Base-by-base conservation (phyloP, 2,113 vertebrate species). In the Microcebus ravelobensis region DNA sequence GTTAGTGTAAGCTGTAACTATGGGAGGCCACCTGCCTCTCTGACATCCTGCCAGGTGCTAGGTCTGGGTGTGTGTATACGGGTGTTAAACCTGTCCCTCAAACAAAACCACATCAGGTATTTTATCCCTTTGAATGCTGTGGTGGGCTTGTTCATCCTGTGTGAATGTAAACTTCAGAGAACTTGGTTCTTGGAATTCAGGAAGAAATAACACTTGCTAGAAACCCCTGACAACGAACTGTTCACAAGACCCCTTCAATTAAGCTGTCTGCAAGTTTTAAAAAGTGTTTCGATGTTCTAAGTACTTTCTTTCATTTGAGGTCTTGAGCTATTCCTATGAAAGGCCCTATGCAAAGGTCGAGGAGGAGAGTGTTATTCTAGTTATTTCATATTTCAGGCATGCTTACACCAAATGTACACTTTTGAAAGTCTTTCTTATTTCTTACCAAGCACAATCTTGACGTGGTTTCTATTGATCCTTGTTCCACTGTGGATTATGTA, bases 191-290 rank as follows among this genome's bases (percentile, higher is more conserved):
- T 95, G 73, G 96, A 97, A 96, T 95, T 91, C 83, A 92, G 93
- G 92, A 97, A 97, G 77, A 95, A 97, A 83, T 76, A 94, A 94
- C 87, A 73, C 80, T 97, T 92, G 79, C 70, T 59, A 42, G 87
- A 96, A 95, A 90, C 70, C 65, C 50, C 77, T 87, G 71, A 94
- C 67, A 97, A 87, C 0, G 8, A 92, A 84, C 89, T 27, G 52
- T 39, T 97, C 95, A 63, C 83, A 81, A 89, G 42, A 52, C 77
- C 42, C 61, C 55, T 93, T 91, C 76, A 85, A 83, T 95, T 87
- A 85, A 94, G 48, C 74, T 93, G 89, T 97, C 77, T 59, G 12
- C 63, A 95, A 42, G 63, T 91, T 89, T 94, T 42, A 71, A 73
- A 89, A 96, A 73, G 70, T 39, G 6, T 81, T 87, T 95, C 71